phyloP scores from a whole-genome alignment of 1,140 invertebrate genomes.

The Riptortus pedestris region DNA sequence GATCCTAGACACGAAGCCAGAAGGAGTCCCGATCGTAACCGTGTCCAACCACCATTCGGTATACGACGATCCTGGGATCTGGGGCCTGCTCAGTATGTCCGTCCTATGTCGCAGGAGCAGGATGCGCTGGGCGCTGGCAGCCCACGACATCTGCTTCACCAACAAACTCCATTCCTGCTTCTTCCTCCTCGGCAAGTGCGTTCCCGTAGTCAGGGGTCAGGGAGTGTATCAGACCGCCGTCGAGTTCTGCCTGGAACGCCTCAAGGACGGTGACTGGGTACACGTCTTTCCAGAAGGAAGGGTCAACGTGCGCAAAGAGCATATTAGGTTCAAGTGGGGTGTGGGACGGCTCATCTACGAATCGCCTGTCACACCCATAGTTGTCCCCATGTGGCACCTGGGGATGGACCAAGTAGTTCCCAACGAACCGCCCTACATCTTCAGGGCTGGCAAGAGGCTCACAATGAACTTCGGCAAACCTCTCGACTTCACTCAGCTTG shows the following conservation, averaged over 20 bases:
- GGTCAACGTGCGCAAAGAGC: conserved; percentile 79
- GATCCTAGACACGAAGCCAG: too few species aligned
- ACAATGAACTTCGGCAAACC: conserved; percentile 80
- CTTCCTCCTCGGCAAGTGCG: conserved; percentile 87
- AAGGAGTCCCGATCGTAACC: too few species aligned
- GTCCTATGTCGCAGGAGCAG: conserved; percentile 51
- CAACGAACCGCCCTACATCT: conserved; percentile 73
- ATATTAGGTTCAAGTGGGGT: conserved; percentile 83
- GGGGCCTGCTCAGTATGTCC: too few species aligned
- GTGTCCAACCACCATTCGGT: too few species aligned
- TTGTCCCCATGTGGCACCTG: conserved; percentile 84
- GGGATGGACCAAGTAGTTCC: conserved; percentile 85
- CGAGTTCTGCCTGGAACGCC: conserved; percentile 78
- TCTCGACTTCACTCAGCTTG: conserved; percentile 61
- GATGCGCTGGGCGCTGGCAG: conserved; percentile 90
- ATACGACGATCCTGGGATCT: too few species aligned
- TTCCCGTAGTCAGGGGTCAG: conserved; percentile 81
- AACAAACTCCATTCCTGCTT: conserved; percentile 73
- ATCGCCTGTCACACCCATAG: conserved; percentile 57
- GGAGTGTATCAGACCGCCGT: conserved; percentile 70
- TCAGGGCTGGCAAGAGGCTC: conserved; percentile 64
- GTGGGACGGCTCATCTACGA: conserved; percentile 74
- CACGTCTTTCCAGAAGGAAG: conserved; percentile 91
- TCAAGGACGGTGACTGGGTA: conserved; percentile 83
- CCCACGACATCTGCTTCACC: conserved; percentile 95